A percentile compares a stretch with the other conserved stretches of the same genome.
These are phyloP conservation scores for Bucco capensis DNA, from an alignment of 2,113 vertebrate species.

Conservation along the genomic window DNA sequence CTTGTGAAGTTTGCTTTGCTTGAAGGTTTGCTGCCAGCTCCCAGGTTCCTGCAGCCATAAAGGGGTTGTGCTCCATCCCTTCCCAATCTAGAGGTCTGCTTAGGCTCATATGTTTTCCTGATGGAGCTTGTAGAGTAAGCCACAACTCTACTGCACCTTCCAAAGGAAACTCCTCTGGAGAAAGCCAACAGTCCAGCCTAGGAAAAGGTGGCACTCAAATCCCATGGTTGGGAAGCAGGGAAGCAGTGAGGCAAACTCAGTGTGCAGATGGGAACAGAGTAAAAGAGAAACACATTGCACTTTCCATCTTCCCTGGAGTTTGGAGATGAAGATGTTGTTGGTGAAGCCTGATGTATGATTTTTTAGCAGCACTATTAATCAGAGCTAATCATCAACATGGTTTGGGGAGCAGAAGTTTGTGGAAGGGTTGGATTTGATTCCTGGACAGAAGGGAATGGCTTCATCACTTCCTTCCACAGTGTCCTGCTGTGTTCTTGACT, in stretches of 20 bases:
- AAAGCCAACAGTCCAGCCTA: background rate
- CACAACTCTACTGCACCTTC: fast-evolving
- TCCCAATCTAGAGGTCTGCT: background rate
- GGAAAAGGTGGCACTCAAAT: fast-evolving
- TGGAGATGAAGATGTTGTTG: conserved; percentile 16
- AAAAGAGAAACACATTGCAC: background rate
- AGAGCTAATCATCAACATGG: background rate
- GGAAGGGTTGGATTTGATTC: background rate
- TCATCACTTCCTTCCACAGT: background rate
- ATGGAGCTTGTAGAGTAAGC: background rate
- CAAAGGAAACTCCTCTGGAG: background rate
- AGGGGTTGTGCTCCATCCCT: fast-evolving
- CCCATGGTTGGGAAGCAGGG: fast-evolving
- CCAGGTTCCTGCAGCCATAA: fast-evolving
- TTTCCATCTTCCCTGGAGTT: background rate
- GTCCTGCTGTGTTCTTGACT: conserved; percentile 1
- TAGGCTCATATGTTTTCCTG: fast-evolving
- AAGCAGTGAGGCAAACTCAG: too few relatives aligned
- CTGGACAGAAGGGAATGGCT: background rate
- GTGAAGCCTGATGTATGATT: conserved; percentile 40
- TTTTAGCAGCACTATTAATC: conserved; percentile 46
- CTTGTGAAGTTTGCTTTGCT: background rate
- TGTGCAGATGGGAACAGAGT: background rate
- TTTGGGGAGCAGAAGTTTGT: background rate
- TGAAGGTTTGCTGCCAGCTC: background rate